A percentile compares a stretch with the other conserved stretches of the same genome.
Conservation (phyloP, 1,140 invertebrate genomes). For the Eumeta japonica region DNA sequence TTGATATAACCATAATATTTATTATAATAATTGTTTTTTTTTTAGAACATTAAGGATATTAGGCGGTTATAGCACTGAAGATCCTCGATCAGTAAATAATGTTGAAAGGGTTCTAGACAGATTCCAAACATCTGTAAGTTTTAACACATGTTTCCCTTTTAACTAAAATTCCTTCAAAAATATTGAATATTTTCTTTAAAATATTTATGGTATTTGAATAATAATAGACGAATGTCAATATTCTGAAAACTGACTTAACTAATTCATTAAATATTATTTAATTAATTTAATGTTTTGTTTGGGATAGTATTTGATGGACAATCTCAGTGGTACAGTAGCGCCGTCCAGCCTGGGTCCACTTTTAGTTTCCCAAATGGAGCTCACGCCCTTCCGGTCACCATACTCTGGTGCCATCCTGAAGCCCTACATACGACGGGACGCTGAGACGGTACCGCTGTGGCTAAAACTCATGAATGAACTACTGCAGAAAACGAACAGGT, state of each 20-base stretch:
- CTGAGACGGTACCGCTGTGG: conserved; percentile 65
- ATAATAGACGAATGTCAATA: conserved; percentile 5
- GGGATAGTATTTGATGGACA: conserved; percentile 36
- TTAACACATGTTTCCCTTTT: no score
- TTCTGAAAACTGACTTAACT: conserved; percentile 1
- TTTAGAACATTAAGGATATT: conserved; percentile 28
- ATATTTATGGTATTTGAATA: conserved; percentile 35
- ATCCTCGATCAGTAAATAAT: conserved; percentile 17
- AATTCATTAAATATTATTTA: conserved; percentile 1
- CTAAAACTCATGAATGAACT: conserved; percentile 72
- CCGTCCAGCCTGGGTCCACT: conserved; percentile 31
- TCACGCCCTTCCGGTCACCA: conserved; percentile 60
- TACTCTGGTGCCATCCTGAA: conserved; percentile 69
- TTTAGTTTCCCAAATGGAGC: conserved; percentile 55
- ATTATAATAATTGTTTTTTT: conserved; percentile 8
- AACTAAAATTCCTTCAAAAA: no score
- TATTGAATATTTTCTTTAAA: no score
- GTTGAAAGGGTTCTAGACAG: conserved; percentile 35
- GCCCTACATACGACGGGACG: conserved; percentile 76
- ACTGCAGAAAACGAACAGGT: conserved; percentile 62
- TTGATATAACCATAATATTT: no score
- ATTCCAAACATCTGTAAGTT: conserved; percentile 43
- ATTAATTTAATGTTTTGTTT: conserved; percentile 5
- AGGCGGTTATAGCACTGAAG: conserved; percentile 32
- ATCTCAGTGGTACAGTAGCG: conserved; percentile 33